Evolutionary conservation across 2,888 invertebrate genomes (phyloP).

Genomic region (Cancer borealis): DNA sequence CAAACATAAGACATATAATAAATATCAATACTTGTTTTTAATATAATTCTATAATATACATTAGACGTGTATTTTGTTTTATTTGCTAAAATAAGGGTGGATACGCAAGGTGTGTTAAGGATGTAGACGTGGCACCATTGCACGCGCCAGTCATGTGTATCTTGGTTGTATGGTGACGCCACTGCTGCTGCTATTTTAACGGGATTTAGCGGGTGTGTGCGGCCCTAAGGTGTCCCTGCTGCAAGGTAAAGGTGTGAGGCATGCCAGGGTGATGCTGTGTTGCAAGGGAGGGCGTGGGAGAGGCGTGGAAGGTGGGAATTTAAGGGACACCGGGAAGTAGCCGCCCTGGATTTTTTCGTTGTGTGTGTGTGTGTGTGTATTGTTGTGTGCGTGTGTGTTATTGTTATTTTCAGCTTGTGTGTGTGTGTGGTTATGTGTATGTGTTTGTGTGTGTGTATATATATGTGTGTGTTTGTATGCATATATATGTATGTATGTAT

Average conservation of each 20-base stretch:
- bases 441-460: neutral
- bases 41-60: neutral
- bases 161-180: neutral
- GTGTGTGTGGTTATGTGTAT: neutral
- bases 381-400: neutral
- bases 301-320: neutral
- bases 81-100: neutral
- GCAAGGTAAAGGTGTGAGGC: neutral
- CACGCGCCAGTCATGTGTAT: constrained; percentile 1
- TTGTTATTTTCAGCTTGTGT: no score
- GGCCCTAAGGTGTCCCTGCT: neutral
- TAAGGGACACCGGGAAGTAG: constrained; percentile 1
- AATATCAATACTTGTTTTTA: neutral
- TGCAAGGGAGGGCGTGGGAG: neutral
- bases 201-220: constrained; percentile 14
- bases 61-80: neutral
- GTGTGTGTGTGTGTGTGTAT: neutral
- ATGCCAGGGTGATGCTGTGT: neutral
- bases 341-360: neutral
- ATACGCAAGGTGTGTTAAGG: neutral
- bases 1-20: neutral
- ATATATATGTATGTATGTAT: neutral
- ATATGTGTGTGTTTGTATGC: neutral
- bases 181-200: neutral
- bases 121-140: neutral